phyloP scores from a whole-genome alignment of 2,113 vertebrate species.

The Morphnarchus princeps region DNA sequence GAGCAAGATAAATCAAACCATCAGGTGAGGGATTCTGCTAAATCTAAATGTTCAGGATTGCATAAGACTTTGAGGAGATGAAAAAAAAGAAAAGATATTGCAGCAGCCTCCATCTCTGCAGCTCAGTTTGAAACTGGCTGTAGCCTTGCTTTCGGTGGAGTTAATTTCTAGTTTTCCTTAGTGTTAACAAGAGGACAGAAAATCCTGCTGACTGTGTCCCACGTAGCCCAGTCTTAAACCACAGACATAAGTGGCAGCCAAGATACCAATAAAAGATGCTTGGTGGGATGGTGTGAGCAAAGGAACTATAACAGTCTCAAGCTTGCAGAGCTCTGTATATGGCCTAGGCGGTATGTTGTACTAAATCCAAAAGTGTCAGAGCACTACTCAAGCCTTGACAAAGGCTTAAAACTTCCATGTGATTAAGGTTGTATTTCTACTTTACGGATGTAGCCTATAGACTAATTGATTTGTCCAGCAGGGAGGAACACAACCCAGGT shows the following conservation, averaged over 20 bases:
- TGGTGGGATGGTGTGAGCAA: conserved; percentile 32
- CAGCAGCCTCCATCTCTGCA: not conserved
- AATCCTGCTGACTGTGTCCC: not conserved
- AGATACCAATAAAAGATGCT: conserved; percentile 8
- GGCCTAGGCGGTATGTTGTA: not conserved
- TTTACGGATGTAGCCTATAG: not conserved
- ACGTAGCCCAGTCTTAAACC: not conserved
- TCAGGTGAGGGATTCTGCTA: not conserved
- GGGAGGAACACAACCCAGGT: not conserved
- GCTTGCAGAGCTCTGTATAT: not conserved
- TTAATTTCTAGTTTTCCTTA: conserved; percentile 2
- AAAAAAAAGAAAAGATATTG: not conserved
- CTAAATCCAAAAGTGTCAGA: not conserved
- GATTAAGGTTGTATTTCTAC: not conserved
- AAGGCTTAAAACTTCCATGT: not conserved
- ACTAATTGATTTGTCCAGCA: not conserved
- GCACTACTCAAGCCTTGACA: not conserved
- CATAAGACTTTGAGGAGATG: not conserved
- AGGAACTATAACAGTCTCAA: not conserved
- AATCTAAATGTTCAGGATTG: not conserved
- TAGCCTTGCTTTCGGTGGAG: not conserved
- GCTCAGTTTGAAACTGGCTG: not conserved
- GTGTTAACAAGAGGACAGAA: not conserved
- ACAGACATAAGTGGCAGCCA: conserved; percentile 8
- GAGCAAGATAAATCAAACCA: not conserved